Base-by-base conservation (phyloP, 2,797 vertebrate species). In the Brotula barbata region DNA sequence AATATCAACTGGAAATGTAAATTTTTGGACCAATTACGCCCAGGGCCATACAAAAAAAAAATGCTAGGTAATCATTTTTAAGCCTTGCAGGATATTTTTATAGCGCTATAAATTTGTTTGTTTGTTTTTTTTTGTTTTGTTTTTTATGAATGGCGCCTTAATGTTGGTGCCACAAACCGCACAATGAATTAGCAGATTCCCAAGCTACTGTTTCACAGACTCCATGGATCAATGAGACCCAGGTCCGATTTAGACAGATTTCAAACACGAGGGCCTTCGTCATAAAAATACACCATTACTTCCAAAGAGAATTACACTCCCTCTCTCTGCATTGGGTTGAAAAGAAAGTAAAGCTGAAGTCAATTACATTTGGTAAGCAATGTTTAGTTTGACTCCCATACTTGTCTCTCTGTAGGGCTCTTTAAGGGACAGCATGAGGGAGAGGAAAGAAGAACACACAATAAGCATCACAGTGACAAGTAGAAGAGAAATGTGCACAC, bases 291-390 rank as follows among this genome's bases (percentile, higher is more conserved):
- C 41, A 36, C 54, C 39, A 63, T 67, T 73, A 59, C 68, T 84
- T 75, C 75, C 76, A 75, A 77, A 77, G 56, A 78, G 78, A 74
- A 71, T 68, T 59, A 68, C 47, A 39, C 23, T 42, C 68, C 73
- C 69, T 82, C 83, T 75, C 75, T 81, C 68, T 87, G 83, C 79
- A 85, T 42, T 46, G 74, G 85, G 92, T 33, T 93, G 92, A 92
- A 92, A 95, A 92, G 92, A 94, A 95, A 94, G 93, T 93, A 93
- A 89, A 97, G 94, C 94, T 93, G 92, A 95, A 95, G 94, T 94
- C 93, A 97, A 98, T 99, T 99, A 99, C 97, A 99, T 99, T 99
- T 99, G 96, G 95, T 99, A 97, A 94, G 97, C 95, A 98, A 98
- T 97, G 95, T 99, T 98, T 98, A 98, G 95, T 95, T 97, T 99